phyloP scores from a whole-genome alignment of 2,888 invertebrate genomes.

The Dasysyrphus tricinctus region DNA sequence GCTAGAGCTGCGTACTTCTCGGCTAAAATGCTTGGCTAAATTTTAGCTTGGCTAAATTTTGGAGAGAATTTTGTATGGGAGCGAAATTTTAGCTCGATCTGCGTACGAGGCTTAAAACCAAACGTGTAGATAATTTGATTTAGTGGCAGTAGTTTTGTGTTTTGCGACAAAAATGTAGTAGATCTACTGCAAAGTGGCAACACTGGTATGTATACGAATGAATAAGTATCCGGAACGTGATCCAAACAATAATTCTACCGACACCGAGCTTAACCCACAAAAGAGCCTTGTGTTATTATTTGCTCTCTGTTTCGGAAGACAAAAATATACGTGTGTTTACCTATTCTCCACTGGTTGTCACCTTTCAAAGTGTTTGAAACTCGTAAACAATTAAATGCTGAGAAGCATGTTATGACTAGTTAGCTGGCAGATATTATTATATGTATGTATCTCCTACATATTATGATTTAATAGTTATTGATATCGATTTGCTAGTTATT shows the following conservation, averaged over 20 bases:
- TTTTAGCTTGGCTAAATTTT: too few relatives aligned
- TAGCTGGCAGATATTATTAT: not conserved
- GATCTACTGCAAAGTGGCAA: too few relatives aligned
- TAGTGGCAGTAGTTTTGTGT: too few relatives aligned
- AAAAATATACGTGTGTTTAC: not conserved
- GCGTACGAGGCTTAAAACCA: too few relatives aligned
- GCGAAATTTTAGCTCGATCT: too few relatives aligned
- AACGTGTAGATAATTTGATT: too few relatives aligned
- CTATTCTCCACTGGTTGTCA: not conserved
- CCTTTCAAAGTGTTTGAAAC: not conserved
- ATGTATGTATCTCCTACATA: not conserved
- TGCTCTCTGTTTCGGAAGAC: not conserved
- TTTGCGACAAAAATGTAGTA: too few relatives aligned
- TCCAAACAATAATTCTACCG: not conserved
- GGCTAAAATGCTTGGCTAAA: too few relatives aligned
- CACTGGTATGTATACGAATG: too few relatives aligned
- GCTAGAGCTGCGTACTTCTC: too few relatives aligned
- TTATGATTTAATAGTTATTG: not conserved
- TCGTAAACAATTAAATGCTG: not conserved
- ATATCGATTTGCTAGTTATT: not conserved
- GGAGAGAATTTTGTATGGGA: too few relatives aligned
- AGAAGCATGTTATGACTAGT: not conserved
- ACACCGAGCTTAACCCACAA: too few relatives aligned
- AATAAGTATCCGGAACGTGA: slow-evolving; percentile 14
- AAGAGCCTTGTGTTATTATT: not conserved